Percentiles rank a stretch among this genome's conserved stretches.
These are phyloP conservation scores for Ophioninae sp. DNA, from an alignment of 2,888 invertebrate genomes.

Conservation along the genomic window DNA sequence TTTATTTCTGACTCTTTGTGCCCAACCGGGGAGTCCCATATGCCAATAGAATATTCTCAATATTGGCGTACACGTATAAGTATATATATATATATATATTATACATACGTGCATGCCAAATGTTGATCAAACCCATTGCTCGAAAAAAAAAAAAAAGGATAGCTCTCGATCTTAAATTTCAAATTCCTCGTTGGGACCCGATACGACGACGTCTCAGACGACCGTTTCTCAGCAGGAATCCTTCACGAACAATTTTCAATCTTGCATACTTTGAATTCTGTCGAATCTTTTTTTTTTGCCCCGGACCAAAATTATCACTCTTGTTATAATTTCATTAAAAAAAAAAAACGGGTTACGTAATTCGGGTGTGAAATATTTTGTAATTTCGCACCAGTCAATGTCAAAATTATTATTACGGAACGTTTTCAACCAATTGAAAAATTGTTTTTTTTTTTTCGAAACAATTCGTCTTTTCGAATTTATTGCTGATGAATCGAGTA, in stretches of 20 bases:
- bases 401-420: no score
- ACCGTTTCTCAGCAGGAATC: slow-evolving; percentile 26
- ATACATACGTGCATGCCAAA: slow-evolving; percentile 1
- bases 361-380: neutral
- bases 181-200: slow-evolving; percentile 46
- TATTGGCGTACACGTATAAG: neutral
- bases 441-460: no score
- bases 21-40: neutral
- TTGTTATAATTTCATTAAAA: neutral
- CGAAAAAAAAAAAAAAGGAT: slow-evolving; percentile 40
- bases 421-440: no score
- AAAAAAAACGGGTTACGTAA: neutral
- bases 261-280: neutral
- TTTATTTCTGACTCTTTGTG: slow-evolving; percentile 48
- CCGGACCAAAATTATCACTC: neutral
- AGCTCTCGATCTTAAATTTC: slow-evolving; percentile 45
- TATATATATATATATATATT: neutral
- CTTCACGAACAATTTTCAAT: neutral
- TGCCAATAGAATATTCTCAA: slow-evolving; percentile 4
- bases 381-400: neutral
- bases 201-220: slow-evolving; percentile 23
- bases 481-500: no score
- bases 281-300: neutral
- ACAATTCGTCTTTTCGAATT: no score
- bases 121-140: slow-evolving; percentile 46